Percentiles rank a stretch among this genome's conserved stretches.
Evolutionary conservation across 92 coral and sea anemone genomes (phyloP).

Genomic region (Muricea muricata): DNA sequence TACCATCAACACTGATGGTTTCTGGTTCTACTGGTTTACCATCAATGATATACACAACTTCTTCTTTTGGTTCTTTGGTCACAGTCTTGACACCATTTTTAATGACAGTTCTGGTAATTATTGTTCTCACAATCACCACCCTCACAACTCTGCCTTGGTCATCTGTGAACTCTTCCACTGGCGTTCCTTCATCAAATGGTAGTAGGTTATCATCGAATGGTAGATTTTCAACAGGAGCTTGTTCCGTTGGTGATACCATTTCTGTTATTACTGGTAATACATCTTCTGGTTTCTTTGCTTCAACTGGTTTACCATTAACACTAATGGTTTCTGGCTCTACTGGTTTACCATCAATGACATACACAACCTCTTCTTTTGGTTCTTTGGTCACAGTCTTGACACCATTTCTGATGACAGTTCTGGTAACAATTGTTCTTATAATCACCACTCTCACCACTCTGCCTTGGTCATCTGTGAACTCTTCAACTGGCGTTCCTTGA

Average conservation of each 20-base stretch:
- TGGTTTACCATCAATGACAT: constrained; percentile 45
- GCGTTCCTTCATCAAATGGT: constrained; percentile 15
- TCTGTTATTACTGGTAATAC: background rate
- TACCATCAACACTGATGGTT: constrained; percentile 14
- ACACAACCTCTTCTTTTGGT: constrained; percentile 41
- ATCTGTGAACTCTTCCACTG: constrained; percentile 43
- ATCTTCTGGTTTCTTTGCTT: constrained; percentile 45
- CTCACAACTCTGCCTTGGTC: constrained; percentile 53
- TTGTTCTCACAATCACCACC: constrained; percentile 34
- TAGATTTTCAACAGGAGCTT: constrained; percentile 32
- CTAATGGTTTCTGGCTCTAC: constrained; percentile 24
- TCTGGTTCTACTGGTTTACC: constrained; percentile 19
- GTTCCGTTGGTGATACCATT: constrained; percentile 2
- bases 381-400: constrained; percentile 43
- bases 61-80: constrained; percentile 21
- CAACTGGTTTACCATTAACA: constrained; percentile 35
- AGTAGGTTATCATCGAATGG: background rate
- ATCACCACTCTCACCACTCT: constrained; percentile 32
- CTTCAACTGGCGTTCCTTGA: constrained; percentile 44
- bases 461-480: constrained; percentile 49
- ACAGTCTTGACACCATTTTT: constrained; percentile 19
- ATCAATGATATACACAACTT: constrained; percentile 18
- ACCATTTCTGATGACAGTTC: constrained; percentile 53
- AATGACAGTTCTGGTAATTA: constrained; percentile 19
- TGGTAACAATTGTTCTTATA: constrained; percentile 40